These are phyloP conservation scores for Falco novaeseelandiae DNA, from an alignment of 2,797 vertebrate species.

Conservation along the genomic window DNA sequence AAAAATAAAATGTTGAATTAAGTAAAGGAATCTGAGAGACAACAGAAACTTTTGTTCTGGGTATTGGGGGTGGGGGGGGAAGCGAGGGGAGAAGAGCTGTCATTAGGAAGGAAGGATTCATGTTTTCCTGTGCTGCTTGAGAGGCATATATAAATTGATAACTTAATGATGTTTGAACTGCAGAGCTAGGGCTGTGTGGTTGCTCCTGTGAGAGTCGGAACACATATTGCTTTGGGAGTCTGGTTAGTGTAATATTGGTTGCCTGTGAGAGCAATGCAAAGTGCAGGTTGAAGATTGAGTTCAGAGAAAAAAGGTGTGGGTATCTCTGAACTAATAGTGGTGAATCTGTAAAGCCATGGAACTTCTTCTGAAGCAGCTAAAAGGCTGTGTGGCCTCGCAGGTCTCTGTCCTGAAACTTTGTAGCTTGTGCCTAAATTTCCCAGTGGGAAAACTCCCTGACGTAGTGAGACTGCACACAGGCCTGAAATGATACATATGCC, in stretches of 20 bases:
- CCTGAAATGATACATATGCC: neutral
- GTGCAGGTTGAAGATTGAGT: neutral
- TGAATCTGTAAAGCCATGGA: neutral
- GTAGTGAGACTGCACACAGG: neutral
- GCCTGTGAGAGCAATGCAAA: neutral
- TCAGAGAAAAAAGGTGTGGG: neutral
- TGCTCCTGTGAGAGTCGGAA: neutral
- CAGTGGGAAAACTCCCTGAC: neutral
- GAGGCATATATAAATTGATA: neutral
- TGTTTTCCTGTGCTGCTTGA: neutral
- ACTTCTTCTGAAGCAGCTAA: neutral
- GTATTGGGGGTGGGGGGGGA: neutral
- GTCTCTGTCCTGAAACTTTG: neutral
- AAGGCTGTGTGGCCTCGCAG: neutral
- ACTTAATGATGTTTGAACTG: neutral
- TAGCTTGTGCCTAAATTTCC: neutral
- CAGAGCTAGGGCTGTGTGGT: neutral
- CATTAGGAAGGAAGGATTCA: neutral
- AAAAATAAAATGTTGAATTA: constrained; percentile 25
- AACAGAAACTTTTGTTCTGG: neutral
- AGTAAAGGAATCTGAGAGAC: neutral
- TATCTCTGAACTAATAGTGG: neutral
- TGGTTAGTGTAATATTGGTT: neutral
- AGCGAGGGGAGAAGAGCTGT: neutral
- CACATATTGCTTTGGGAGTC: neutral